Percentiles rank a stretch among this genome's conserved stretches.
These are phyloP conservation scores for Proisotoma minuta DNA, from an alignment of 2,888 invertebrate species.

Conservation along the genomic window DNA sequence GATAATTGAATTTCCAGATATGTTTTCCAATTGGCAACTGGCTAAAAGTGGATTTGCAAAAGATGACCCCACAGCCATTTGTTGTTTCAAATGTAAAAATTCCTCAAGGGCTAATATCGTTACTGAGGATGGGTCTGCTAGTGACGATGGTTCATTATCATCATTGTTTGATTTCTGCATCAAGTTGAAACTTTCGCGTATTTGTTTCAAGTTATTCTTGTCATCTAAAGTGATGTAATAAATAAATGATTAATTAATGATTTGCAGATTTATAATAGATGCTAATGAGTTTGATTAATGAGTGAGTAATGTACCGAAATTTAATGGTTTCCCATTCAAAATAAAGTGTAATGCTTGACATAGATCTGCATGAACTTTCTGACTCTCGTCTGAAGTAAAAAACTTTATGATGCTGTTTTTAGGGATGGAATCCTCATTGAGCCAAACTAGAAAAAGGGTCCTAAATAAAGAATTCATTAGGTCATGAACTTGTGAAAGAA, in stretches of 20 bases:
- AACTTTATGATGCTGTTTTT: background rate
- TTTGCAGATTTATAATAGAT: too few species aligned
- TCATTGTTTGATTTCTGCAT: too few species aligned
- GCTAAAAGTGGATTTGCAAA: slow-evolving; percentile 33
- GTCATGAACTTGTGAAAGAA: background rate
- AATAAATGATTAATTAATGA: too few species aligned
- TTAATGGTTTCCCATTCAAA: background rate
- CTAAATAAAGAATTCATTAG: background rate
- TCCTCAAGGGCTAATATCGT: slow-evolving; percentile 2
- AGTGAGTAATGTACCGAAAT: too few species aligned
- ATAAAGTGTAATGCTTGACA: background rate
- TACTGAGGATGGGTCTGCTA: too few species aligned
- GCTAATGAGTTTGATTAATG: too few species aligned
- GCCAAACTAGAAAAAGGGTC: background rate
- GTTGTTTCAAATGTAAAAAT: too few species aligned
- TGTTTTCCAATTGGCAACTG: background rate
- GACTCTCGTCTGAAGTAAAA: background rate
- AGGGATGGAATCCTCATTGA: background rate
- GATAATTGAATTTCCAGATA: background rate
- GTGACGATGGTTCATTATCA: too few species aligned
- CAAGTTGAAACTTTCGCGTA: too few species aligned
- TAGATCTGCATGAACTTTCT: background rate
- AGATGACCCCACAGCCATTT: too few species aligned
- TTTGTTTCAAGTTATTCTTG: background rate
- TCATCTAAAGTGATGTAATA: slow-evolving; percentile 1